Conservation (phyloP, 1,140 invertebrate species). For the Lepidostoma basale region DNA sequence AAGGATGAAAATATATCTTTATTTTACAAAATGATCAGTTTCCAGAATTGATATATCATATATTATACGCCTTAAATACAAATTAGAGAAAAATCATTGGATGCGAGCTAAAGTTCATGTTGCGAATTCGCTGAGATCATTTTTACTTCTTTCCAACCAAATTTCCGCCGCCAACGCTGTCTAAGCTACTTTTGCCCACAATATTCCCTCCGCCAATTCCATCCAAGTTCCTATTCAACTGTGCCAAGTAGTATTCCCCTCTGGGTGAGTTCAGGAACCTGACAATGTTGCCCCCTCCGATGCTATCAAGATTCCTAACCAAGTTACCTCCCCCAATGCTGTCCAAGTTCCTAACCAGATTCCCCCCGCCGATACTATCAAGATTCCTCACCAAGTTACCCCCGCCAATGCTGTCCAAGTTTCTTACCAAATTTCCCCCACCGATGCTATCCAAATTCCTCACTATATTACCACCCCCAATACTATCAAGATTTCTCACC, state of each 20-base stretch:
- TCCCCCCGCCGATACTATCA: conserved; percentile 49
- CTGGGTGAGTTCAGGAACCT: conserved; percentile 55
- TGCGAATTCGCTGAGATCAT: too few relatives aligned
- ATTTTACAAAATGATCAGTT: too few relatives aligned
- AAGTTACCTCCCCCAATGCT: conserved; percentile 48
- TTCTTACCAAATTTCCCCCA: conserved; percentile 55
- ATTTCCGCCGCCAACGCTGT: conserved; percentile 49
- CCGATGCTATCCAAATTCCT: conserved; percentile 55
- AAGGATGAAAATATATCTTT: too few relatives aligned
- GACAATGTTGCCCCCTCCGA: conserved; percentile 50
- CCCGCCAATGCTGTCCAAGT: conserved; percentile 56
- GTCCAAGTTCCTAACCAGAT: conserved; percentile 48
- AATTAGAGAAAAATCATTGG: too few relatives aligned
- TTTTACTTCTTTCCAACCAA: conserved; percentile 49
- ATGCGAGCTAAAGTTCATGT: too few relatives aligned
- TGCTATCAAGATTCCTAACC: conserved; percentile 51
- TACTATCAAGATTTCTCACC: conserved; percentile 52
- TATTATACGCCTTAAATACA: too few relatives aligned
- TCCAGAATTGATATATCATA: too few relatives aligned
- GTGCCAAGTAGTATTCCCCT: conserved; percentile 55
- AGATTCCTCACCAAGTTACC: conserved; percentile 51
- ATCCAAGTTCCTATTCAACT: conserved; percentile 57
- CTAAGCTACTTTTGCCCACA: conserved; percentile 52
- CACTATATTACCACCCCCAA: conserved; percentile 57
- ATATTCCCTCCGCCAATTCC: conserved; percentile 58